These are phyloP conservation scores for Andrena haemorrhoa DNA, from an alignment of 2,888 invertebrate genomes.

Conservation along the genomic window DNA sequence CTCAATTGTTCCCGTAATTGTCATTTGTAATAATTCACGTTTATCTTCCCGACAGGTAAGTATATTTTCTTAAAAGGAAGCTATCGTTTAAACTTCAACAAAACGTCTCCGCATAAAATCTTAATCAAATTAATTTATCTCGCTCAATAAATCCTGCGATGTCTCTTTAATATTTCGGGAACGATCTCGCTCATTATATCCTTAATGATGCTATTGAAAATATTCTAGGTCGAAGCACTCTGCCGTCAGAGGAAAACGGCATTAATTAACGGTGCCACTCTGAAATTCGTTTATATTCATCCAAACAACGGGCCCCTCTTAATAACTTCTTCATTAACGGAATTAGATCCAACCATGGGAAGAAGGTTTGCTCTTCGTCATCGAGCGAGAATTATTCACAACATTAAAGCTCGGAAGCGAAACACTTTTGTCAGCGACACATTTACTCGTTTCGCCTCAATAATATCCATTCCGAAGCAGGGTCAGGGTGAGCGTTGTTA, in stretches of 20 bases:
- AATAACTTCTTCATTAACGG: conserved; percentile 18
- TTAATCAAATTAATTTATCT: conserved; percentile 1
- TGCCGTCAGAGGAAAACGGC: neutral
- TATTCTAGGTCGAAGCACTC: neutral
- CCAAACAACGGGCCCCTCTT: conserved; percentile 9
- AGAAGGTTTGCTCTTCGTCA: neutral
- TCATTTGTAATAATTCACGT: neutral
- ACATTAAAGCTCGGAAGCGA: neutral
- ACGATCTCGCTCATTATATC: neutral
- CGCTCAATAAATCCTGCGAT: neutral
- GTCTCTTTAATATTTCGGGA: neutral
- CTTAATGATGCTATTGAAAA: neutral
- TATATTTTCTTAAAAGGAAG: neutral
- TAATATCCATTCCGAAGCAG: neutral
- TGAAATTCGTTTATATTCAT: conserved; percentile 19
- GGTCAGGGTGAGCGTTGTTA: neutral
- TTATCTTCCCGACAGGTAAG: neutral
- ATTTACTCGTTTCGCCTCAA: neutral
- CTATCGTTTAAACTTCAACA: neutral
- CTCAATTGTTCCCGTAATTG: neutral
- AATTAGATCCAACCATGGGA: conserved; percentile 9
- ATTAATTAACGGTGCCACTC: conserved; percentile 7
- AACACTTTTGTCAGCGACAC: neutral
- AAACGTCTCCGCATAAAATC: neutral
- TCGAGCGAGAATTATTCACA: too few species aligned